Conservation (phyloP, 2,113 vertebrate genomes). For the Dicrurus megarhynchus region DNA sequence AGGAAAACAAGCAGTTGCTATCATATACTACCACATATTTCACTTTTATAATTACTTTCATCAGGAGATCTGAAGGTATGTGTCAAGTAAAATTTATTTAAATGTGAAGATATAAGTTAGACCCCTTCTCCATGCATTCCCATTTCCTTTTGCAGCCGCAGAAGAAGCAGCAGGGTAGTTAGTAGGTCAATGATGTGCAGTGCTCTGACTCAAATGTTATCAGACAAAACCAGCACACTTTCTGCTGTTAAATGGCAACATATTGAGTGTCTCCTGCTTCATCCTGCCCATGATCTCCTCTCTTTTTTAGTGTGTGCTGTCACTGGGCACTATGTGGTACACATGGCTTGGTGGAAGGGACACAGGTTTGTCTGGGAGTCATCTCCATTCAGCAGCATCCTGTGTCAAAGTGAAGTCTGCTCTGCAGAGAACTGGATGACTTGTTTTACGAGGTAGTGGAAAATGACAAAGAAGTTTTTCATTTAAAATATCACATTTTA, state of each 20-base stretch:
- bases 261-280: not conserved
- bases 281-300: not conserved
- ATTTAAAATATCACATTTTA: not conserved
- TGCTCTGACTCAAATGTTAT: not conserved
- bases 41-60: not conserved
- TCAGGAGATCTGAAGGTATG: not conserved
- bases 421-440: not conserved
- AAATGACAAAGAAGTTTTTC: not conserved
- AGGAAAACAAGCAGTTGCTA: not conserved
- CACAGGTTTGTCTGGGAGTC: not conserved
- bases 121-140: not conserved
- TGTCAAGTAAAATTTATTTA: not conserved
- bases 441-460: not conserved
- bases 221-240: not conserved
- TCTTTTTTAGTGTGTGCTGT: not conserved
- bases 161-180: not conserved
- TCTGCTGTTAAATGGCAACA: not conserved
- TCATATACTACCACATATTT: not conserved
- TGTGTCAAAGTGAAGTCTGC: not conserved
- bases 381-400: not conserved
- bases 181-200: not conserved
- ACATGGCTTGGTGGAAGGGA: not conserved
- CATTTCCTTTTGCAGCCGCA: not conserved
- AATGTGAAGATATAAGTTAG: not conserved
- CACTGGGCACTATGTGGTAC: not conserved